These are phyloP conservation scores for Pediacus dermestoides DNA, from an alignment of 2,888 invertebrate species.

Conservation along the genomic window DNA sequence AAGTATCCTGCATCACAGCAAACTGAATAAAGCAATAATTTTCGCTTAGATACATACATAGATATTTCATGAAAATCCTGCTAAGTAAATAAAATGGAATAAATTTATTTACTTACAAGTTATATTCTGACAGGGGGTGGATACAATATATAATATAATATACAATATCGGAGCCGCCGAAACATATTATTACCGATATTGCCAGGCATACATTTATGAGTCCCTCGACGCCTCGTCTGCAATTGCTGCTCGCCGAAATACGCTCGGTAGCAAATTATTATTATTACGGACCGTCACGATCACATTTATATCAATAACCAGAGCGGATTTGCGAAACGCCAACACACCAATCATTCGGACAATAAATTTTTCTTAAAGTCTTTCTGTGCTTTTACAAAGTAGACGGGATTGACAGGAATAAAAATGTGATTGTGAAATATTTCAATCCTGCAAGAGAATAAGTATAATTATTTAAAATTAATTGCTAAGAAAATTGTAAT, in stretches of 20 bases:
- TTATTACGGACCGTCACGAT: constrained; percentile 27
- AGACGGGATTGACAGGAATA: not conserved
- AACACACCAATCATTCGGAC: constrained; percentile 17
- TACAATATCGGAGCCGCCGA: constrained; percentile 17
- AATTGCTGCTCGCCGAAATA: constrained; percentile 32
- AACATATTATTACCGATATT: constrained; percentile 23
- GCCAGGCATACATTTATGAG: constrained; percentile 28
- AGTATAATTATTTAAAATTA: constrained; percentile 4
- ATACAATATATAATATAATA: no score
- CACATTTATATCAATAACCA: constrained; percentile 34
- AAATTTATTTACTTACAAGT: no score
- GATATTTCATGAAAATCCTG: no score
- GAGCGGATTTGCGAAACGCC: constrained; percentile 25
- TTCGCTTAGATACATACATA: no score
- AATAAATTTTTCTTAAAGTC: constrained; percentile 25
- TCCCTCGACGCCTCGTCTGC: constrained; percentile 27
- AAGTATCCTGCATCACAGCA: no score
- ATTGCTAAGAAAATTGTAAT: no score
- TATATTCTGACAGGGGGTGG: no score
- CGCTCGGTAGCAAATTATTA: constrained; percentile 29
- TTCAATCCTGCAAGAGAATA: not conserved
- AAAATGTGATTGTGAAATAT: not conserved
- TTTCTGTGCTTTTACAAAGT: constrained; percentile 17
- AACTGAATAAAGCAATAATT: no score
- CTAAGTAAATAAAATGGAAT: no score